Evolutionary conservation across 2,797 vertebrate genomes (phyloP), one percentile per base, ranked within the genome.

Genomic region (Paguma larvata): DNA sequence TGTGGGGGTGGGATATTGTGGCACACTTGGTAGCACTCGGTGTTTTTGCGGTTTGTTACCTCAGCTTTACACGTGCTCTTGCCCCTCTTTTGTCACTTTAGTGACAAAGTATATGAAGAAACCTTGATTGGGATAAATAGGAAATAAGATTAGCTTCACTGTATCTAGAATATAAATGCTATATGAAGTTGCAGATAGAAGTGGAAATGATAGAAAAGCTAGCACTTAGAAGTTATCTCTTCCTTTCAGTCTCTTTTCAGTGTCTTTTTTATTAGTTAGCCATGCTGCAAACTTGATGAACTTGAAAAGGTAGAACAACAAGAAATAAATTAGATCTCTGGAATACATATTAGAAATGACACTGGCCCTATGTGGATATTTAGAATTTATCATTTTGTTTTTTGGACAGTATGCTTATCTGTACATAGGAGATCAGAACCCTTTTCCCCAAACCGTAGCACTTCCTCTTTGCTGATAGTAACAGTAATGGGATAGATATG

Each of bases 361-460:
- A 65, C 53, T 78, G 56, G 19, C 23, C 18, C 27, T 73, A 2
- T 30, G 15, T 75, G 30, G 44, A 19, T 91, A 18, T 83, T 75
- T 80, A 53, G 97, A 86, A 44, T 89, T 51, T 48, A 46, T 65
- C 53, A 32, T 87, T 95, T 96, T 97, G 63, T 27, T 78, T 18
- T 80, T 93, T 12, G 41, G 53, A 56, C 14, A 59, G 0, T 51
- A 41, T 59, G 13, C 51, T 80, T 48, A 0, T 34, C 25, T 83
- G 3, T 41, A 48, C 21, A 34, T 2, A 70, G 18, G 80, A 41
- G 77, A 73, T 82, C 70, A 80, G 34, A 53, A 73, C 70, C 72
- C 1, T 48, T 70, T 82, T 32, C 44, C 32, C 34, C 46, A 85
- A 53, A 51, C 72, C n/a, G 89, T 3, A 65, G 32, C 38, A 34